Conservation (phyloP, 2,113 vertebrate genomes). For the Oryzias javanicus region DNA sequence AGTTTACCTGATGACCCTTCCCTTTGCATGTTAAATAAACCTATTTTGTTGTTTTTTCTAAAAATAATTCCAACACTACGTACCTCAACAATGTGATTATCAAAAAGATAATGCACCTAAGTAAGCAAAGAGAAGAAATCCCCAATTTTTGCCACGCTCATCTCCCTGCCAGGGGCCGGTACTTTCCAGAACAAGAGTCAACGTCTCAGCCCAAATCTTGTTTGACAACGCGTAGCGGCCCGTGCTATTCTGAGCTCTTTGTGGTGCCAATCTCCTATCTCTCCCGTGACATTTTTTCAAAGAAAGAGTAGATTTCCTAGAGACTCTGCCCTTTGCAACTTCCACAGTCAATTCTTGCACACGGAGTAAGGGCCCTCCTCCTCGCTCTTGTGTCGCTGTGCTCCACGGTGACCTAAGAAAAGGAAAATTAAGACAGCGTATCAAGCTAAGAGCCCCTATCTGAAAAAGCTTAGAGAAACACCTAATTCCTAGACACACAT, state of each 20-base stretch:
- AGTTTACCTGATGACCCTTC: constrained; percentile 78
- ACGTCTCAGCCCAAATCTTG: constrained; percentile 97
- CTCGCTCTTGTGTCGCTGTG: constrained; percentile 82
- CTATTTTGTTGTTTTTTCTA: constrained; percentile 77
- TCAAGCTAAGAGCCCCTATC: constrained; percentile 71
- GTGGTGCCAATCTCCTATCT: constrained; percentile 99
- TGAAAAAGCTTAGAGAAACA: constrained; percentile 74
- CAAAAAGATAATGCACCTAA: constrained; percentile 86
- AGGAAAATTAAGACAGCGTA: constrained; percentile 82
- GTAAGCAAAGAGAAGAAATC: constrained; percentile 84
- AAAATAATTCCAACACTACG: constrained; percentile 90
- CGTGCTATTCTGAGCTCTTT: constrained; percentile 97
- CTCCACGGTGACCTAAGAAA: constrained; percentile 78
- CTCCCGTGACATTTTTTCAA: constrained; percentile 99
- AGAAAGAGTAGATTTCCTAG: constrained; percentile 99
- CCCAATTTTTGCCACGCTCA: constrained; percentile 89
- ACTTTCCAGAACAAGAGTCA: constrained; percentile 97
- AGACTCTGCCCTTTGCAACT: constrained; percentile 98
- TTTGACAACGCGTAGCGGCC: constrained; percentile 99
- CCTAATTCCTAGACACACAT: constrained; percentile 71
- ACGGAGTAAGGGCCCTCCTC: constrained; percentile 85
- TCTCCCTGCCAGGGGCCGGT: constrained; percentile 91
- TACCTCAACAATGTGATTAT: constrained; percentile 84
- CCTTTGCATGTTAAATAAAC: constrained; percentile 76
- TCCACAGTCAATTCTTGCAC: constrained; percentile 90